phyloP scores from a whole-genome alignment of 2,888 invertebrate genomes.

The Myopa testacea region DNA sequence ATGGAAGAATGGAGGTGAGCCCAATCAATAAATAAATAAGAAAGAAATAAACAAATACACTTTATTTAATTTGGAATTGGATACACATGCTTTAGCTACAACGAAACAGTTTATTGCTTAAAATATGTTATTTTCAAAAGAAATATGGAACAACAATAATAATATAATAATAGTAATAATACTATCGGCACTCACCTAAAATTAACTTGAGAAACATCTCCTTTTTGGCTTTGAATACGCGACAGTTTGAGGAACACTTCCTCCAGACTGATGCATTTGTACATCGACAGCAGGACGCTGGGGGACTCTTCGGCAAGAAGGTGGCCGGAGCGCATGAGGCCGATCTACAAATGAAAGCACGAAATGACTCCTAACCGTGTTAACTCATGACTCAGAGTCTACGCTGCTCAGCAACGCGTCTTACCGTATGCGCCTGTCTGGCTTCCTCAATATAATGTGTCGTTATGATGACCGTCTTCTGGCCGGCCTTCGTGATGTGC shows the following conservation, averaged over 20 bases:
- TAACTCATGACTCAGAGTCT: not conserved
- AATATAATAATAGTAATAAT: not conserved
- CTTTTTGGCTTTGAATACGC: slow-evolving; percentile 80
- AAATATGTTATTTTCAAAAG: slow-evolving; percentile 15
- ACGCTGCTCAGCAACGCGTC: not conserved
- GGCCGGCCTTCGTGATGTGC: slow-evolving; percentile 87
- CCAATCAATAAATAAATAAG: slow-evolving; percentile 16
- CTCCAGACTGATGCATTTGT: slow-evolving; percentile 86
- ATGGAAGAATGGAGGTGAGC: slow-evolving; percentile 23
- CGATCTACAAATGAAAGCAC: slow-evolving; percentile 75
- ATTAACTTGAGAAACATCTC: slow-evolving; percentile 67
- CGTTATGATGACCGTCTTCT: slow-evolving; percentile 92
- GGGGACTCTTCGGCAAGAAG: slow-evolving; percentile 93
- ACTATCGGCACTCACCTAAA: slow-evolving; percentile 62
- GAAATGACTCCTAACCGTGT: not conserved
- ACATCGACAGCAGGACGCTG: slow-evolving; percentile 83
- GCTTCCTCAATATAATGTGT: slow-evolving; percentile 98
- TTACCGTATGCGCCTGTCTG: slow-evolving; percentile 87
- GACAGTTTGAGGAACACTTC: slow-evolving; percentile 93
- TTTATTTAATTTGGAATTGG: not conserved
- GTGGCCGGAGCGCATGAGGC: slow-evolving; percentile 92
- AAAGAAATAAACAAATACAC: slow-evolving; percentile 13
- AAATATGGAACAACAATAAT: slow-evolving; percentile 12
- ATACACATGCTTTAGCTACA: slow-evolving; percentile 1
- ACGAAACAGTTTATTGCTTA: slow-evolving; percentile 9